These are phyloP conservation scores for Crax fasciolata DNA, from an alignment of 2,797 vertebrate genomes.

Conservation along the genomic window DNA sequence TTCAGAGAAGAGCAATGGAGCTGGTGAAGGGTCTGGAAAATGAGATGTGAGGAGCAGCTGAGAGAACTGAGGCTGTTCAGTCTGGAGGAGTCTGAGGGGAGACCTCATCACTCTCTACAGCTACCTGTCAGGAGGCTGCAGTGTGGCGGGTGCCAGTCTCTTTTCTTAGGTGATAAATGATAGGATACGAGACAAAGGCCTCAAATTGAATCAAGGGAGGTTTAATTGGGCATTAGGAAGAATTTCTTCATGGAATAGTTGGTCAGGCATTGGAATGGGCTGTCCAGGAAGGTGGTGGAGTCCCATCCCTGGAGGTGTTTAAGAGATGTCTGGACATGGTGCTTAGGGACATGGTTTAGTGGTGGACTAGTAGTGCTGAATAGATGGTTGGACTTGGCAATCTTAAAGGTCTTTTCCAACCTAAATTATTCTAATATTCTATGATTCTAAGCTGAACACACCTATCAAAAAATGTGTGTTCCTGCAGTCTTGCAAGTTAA, in stretches of 20 bases:
- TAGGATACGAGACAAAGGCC: neutral
- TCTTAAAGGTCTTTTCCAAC: too few relatives aligned
- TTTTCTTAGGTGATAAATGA: neutral
- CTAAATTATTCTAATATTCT: too few relatives aligned
- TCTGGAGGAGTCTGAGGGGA: neutral
- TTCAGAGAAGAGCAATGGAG: neutral
- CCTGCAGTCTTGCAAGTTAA: neutral
- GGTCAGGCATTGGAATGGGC: too few relatives aligned
- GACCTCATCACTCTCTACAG: neutral
- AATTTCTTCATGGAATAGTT: too few relatives aligned
- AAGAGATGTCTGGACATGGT: too few relatives aligned
- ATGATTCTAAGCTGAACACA: neutral
- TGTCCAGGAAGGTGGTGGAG: too few relatives aligned
- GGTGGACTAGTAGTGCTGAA: too few relatives aligned
- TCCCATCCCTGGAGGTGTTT: too few relatives aligned
- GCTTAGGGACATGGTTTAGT: too few relatives aligned
- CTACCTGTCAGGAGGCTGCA: neutral
- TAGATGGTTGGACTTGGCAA: too few relatives aligned
- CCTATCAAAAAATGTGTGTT: neutral
- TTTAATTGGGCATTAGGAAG: too few relatives aligned
- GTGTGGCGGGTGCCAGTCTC: neutral
- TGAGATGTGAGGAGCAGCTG: neutral
- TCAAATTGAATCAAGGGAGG: too few relatives aligned
- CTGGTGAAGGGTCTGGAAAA: neutral
- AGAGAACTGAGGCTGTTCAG: neutral